phyloP scores from a whole-genome alignment of 1,140 invertebrate species.

The Helicoverpa zea region DNA sequence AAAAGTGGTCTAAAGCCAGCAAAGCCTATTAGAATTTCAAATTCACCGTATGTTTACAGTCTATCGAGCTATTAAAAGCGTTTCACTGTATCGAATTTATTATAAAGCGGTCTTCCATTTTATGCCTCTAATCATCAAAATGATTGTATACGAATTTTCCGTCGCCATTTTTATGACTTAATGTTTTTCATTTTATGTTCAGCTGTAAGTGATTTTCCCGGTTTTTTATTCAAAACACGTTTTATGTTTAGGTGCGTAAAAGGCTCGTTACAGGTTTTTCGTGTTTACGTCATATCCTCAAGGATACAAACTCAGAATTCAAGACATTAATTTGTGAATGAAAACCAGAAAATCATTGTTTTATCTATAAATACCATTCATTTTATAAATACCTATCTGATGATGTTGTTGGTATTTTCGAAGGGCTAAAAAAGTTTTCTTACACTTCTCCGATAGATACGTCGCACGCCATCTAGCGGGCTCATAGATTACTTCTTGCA shows the following conservation, averaged over 20 bases:
- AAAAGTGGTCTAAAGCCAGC: conserved; percentile 17
- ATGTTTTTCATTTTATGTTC: conserved; percentile 16
- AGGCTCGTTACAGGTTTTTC: neutral
- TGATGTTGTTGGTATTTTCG: too few relatives aligned
- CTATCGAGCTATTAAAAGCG: conserved; percentile 17
- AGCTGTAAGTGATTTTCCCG: neutral
- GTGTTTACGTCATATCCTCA: too few relatives aligned
- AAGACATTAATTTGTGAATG: too few relatives aligned
- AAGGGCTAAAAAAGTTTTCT: too few relatives aligned
- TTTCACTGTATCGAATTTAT: conserved; percentile 35
- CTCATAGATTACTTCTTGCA: neutral
- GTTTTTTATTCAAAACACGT: conserved; percentile 25
- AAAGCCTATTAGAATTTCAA: conserved; percentile 32
- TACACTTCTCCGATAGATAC: neutral
- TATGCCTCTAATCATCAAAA: conserved; percentile 4
- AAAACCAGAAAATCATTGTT: too few relatives aligned
- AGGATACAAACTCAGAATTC: too few relatives aligned
- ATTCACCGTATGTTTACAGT: conserved; percentile 23
- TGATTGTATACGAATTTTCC: conserved; percentile 10
- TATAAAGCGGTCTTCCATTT: neutral
- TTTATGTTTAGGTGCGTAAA: neutral
- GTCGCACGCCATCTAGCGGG: neutral
- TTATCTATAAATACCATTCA: too few relatives aligned
- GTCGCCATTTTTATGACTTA: neutral
- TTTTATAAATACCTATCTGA: too few relatives aligned